Evolutionary conservation across 2,888 invertebrate species (phyloP), one percentile per base, ranked within the genome.

Genomic region (Metopia argyrocephala): DNA sequence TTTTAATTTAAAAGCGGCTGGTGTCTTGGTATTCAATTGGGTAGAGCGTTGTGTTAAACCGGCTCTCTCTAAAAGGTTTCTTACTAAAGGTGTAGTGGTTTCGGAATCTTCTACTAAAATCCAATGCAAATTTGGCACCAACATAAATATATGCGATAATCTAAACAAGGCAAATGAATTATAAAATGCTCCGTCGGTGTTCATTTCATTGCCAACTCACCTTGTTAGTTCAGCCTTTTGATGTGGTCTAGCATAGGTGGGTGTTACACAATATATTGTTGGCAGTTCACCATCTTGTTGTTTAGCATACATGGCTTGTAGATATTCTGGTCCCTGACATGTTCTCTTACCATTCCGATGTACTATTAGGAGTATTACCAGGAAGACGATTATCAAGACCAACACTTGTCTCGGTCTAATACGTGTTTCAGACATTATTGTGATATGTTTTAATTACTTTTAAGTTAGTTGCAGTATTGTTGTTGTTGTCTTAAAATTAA

Each of bases 221-320:
- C 94, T 94, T 66, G 97, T 97, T 12, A 98, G 91, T 90, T 98
- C 98, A 9, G 98, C 98, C 90, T 97, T 97, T 91, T 98, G 98
- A 31, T 95, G 95, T 50, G 95, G 94, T 79, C 98, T 92, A 27
- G 94, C 90, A 89, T 97, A 97, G 0, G 98, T 98, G 45, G 98
- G 98, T 3, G 98, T 98, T 84, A 98, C 94, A 18, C 96, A 96
- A 90, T 96, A 98, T 84, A 98, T 96, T 45, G 92, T 94, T 38
- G 96, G 95, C 80, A 89, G 82, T 59, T 86, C 82, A 46, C 85
- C 85, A 25, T 86, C 78, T 28, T 84, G 81, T 5, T 84, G 81
- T 23, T 82, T 84, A 0, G 84, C 82, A 79, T 87, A 90, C 79
- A 89, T 85, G 2, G 83, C 84, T 79, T 87, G 89, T 12, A 90